phyloP scores from a whole-genome alignment of 2,888 invertebrate genomes.

The Pachycephus smyrnensis region DNA sequence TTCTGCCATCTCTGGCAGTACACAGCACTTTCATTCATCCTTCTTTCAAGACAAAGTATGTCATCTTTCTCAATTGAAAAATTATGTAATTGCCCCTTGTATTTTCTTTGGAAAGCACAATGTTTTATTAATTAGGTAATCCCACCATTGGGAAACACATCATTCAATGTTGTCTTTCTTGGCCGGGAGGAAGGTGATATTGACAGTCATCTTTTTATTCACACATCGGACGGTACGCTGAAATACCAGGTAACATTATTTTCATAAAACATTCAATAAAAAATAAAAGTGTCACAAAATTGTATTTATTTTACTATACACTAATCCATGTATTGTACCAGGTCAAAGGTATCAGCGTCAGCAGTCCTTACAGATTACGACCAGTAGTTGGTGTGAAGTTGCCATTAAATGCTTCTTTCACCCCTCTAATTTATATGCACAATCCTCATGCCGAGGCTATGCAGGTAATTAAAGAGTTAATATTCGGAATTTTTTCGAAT shows the following conservation, averaged over 20 bases:
- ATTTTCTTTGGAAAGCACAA: neutral
- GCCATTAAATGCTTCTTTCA: conserved; percentile 91
- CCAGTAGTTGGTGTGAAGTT: conserved; percentile 92
- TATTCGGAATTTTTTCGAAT: neutral
- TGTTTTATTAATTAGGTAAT: conserved; percentile 75
- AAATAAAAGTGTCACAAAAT: neutral
- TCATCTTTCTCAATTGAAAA: neutral
- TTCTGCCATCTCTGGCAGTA: conserved; percentile 93
- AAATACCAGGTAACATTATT: conserved; percentile 78
- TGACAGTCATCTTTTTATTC: conserved; percentile 89
- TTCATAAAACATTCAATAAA: conserved; percentile 11
- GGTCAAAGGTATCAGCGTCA: conserved; percentile 87
- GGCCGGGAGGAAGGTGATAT: conserved; percentile 91
- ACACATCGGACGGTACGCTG: conserved; percentile 93
- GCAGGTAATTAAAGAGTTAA: conserved; percentile 73
- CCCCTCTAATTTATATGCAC: conserved; percentile 90
- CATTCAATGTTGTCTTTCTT: conserved; percentile 95
- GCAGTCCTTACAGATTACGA: conserved; percentile 91
- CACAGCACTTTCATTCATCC: conserved; percentile 96
- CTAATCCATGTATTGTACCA: conserved; percentile 53
- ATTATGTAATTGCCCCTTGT: neutral
- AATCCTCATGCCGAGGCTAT: conserved; percentile 91
- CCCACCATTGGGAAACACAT: conserved; percentile 91
- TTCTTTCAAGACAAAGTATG: conserved; percentile 95
- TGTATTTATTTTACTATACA: conserved; percentile 1